A percentile compares a stretch with the other conserved stretches of the same genome.
phyloP scores from a whole-genome alignment of 2,797 vertebrate species.

The Allenopithecus nigroviridis region DNA sequence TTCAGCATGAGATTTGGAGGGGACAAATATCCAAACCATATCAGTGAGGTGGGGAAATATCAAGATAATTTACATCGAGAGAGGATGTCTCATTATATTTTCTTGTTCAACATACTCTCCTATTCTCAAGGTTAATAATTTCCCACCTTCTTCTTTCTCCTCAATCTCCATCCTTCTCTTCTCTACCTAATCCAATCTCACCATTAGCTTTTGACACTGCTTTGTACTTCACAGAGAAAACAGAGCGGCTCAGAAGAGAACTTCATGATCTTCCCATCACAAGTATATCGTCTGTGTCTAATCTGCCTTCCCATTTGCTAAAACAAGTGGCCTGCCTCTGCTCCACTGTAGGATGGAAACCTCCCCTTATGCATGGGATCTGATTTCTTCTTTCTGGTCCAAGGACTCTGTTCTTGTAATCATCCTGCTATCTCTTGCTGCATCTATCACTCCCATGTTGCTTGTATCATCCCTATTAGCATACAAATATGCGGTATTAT shows the following conservation, averaged over 20 bases:
- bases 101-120: not conserved
- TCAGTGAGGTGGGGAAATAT: not conserved
- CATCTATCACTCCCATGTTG: not conserved
- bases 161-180: not conserved
- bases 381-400: not conserved
- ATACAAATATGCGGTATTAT: not conserved
- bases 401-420: not conserved
- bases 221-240: slow-evolving; percentile 19
- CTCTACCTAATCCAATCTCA: not conserved
- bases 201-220: not conserved
- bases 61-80: not conserved
- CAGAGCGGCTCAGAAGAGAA: not conserved
- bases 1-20: not conserved
- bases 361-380: not conserved
- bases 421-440: not conserved
- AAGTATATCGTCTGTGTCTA: not conserved
- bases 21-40: too few species aligned
- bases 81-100: not conserved
- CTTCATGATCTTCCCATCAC: not conserved
- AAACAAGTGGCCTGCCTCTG: not conserved
- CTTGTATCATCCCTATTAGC: not conserved
- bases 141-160: not conserved
- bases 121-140: not conserved
- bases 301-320: not conserved
- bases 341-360: not conserved